phyloP scores from a whole-genome alignment of 2,888 invertebrate genomes.

The Lasiommata megera region DNA sequence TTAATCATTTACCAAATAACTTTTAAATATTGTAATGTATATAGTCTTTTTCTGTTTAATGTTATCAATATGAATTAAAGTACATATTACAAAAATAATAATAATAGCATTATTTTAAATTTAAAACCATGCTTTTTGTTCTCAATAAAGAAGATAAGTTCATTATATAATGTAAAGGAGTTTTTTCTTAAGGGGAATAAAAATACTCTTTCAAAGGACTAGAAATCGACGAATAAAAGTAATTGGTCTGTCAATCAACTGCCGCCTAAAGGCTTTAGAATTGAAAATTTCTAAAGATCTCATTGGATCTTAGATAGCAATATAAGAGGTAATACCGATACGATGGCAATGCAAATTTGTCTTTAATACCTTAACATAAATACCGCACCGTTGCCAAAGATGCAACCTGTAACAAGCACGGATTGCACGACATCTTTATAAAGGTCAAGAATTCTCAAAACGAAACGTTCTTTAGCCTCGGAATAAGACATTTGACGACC shows the following conservation, averaged over 20 bases:
- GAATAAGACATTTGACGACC: constrained; percentile 14
- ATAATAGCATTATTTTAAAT: no score
- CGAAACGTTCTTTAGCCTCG: constrained; percentile 15
- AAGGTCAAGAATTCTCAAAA: constrained; percentile 23
- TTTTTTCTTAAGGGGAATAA: background rate
- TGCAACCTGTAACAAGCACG: constrained; percentile 2
- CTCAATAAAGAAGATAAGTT: no score
- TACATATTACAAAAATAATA: no score
- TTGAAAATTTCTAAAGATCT: constrained; percentile 13
- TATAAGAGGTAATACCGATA: background rate
- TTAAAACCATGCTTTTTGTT: no score
- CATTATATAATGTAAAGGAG: background rate
- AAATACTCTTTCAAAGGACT: constrained; percentile 11
- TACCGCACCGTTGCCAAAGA: constrained; percentile 2
- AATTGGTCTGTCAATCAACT: constrained; percentile 21
- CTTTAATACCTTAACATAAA: constrained; percentile 13
- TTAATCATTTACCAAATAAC: no score
- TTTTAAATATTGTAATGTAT: no score
- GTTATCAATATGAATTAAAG: no score
- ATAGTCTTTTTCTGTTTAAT: no score
- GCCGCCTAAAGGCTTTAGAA: constrained; percentile 4
- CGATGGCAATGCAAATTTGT: constrained; percentile 10
- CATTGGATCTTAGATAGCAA: constrained; percentile 8
- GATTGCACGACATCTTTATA: constrained; percentile 14
- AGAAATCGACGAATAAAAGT: constrained; percentile 1